Evolutionary conservation across 2,888 invertebrate species (phyloP), one percentile per base, ranked within the genome.

Genomic region (Lordiphosa andalusiaca): DNA sequence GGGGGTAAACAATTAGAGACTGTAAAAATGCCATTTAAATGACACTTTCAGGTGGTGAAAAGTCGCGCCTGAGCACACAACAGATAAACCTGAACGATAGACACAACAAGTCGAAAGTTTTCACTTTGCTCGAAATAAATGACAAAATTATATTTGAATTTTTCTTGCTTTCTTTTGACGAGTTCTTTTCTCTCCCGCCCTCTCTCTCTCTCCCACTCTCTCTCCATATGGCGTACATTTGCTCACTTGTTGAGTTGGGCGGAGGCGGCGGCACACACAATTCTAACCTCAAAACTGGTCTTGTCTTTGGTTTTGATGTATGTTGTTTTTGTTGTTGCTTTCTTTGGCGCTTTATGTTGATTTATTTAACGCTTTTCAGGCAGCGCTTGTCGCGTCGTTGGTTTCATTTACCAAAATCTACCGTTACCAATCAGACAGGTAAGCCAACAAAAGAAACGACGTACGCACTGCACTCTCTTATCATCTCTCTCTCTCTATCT

Each of bases 221-320:
- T 30, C 0, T 30, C 3, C 7, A 9, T 30, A 30, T 30, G 2
- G 30, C 30, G 30, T 10, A 30, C 10, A 30, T 7, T 30, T 30
- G 30, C 9, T 30, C 30, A 30, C 30, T 30, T 30, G 30, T 30
- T 30, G 30, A 30, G 30, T 30, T 30, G 30, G 30, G 30, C 30
- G 30, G 30, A 30, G 30, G 30, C 30, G 30, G 30, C 30, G 30
- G 10, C 30, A 30, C 9, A 30, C 10, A 30, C 30, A 52, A 53
- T 71, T 78, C 81, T 80, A 84, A 81, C 77, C 84, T 84, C 74
- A 77, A 77, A 73, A 66, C 62, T 62, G 64, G 70, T 62, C 65
- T 50, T 12, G 35, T 41, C 41, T 23, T 23, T 19, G 30, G 23
- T 42, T 12, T 42, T n/a, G 6, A 12, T 37, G n/a, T 40, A 46